Evolutionary conservation across 2,797 vertebrate species (phyloP).

Genomic region (Lutra lutra): DNA sequence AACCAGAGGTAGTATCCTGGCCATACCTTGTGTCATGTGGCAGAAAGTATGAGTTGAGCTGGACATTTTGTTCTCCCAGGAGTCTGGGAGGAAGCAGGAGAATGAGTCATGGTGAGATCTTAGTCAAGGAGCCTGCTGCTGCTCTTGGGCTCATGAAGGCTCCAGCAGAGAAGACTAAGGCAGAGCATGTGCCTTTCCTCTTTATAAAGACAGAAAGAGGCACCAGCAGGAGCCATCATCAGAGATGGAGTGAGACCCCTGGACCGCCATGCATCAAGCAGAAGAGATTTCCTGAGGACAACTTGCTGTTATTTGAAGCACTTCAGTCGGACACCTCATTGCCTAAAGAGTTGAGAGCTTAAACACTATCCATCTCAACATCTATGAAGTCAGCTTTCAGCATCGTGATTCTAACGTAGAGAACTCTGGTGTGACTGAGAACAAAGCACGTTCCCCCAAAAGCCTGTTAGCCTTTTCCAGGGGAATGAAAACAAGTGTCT

Average conservation of each 20-base stretch:
- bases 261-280: neutral
- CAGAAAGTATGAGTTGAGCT: neutral
- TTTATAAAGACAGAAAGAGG: neutral
- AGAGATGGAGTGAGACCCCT: neutral
- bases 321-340: neutral
- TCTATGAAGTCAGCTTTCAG: neutral
- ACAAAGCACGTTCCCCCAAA: neutral
- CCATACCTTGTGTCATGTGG: neutral
- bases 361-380: neutral
- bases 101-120: neutral
- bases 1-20: neutral
- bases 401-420: accelerated
- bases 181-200: neutral
- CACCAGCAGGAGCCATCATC: neutral
- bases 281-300: neutral
- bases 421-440: neutral
- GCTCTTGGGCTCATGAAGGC: neutral
- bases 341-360: neutral
- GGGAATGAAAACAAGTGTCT: neutral
- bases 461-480: neutral
- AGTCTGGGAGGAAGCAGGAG: neutral
- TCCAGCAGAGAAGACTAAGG: neutral
- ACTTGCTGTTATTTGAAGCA: neutral
- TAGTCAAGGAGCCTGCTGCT: neutral
- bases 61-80: neutral